Evolutionary conservation across 1,140 invertebrate species (phyloP).

Genomic region (Sarcophaga peregrina): DNA sequence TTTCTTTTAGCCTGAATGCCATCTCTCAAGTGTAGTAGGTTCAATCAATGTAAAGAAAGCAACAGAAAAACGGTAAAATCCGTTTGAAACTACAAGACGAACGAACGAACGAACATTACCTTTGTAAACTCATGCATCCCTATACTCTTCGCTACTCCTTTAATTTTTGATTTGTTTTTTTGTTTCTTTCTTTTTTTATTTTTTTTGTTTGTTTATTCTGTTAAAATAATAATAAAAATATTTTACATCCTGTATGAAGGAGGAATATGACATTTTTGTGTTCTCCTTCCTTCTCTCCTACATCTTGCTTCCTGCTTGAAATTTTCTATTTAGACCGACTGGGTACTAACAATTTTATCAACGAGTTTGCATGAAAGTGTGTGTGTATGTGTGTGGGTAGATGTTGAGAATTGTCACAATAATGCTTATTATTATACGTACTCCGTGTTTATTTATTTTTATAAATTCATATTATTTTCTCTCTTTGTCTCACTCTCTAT

Average conservation of each 20-base stretch:
- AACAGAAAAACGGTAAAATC: neutral
- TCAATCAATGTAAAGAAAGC: constrained; percentile 11
- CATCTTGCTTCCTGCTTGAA: neutral
- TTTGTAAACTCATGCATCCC: neutral
- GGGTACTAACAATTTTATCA: neutral
- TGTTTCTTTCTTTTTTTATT: too few relatives aligned
- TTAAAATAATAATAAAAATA: neutral
- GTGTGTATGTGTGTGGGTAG: neutral
- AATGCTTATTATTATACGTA: constrained; percentile 40
- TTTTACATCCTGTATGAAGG: constrained; percentile 4
- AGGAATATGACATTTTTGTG: constrained; percentile 12
- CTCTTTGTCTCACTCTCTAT: neutral
- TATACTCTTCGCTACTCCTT: too few relatives aligned
- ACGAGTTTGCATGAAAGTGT: neutral
- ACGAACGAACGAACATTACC: neutral
- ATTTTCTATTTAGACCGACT: neutral
- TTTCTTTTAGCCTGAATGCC: neutral
- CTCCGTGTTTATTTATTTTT: constrained; percentile 36
- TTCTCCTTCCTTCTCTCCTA: neutral
- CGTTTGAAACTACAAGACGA: neutral
- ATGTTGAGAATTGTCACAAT: constrained; percentile 21
- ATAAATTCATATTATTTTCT: constrained; percentile 6
- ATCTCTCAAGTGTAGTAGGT: neutral
- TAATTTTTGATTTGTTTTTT: too few relatives aligned
- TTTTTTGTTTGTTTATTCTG: neutral